phyloP scores from a whole-genome alignment of 2,888 invertebrate species.

The Ferdinandea cuprea region DNA sequence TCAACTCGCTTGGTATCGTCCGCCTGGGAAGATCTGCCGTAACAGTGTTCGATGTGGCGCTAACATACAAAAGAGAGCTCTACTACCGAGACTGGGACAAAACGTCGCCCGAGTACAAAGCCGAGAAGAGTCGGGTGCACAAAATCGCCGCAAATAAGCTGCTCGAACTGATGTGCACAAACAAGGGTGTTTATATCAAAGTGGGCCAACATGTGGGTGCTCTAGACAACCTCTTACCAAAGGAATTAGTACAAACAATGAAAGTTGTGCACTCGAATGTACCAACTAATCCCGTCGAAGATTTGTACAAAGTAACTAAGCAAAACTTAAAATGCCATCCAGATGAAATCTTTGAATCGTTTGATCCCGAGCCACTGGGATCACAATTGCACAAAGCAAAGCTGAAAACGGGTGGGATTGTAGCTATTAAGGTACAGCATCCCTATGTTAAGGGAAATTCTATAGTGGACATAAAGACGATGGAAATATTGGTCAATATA shows the following conservation, averaged over 20 bases:
- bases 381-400: conserved; percentile 95
- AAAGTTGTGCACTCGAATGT: conserved; percentile 96
- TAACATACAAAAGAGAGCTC: conserved; percentile 90
- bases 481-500: conserved; percentile 93
- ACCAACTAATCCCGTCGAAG: conserved; percentile 92
- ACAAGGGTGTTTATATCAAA: conserved; percentile 98
- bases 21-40: conserved; percentile 93
- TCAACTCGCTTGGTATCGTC: conserved; percentile 92
- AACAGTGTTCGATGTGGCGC: conserved; percentile 91
- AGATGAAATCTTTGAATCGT: conserved; percentile 90
- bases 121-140: conserved; percentile 90
- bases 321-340: conserved; percentile 94
- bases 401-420: conserved; percentile 89
- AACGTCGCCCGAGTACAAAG: conserved; percentile 87
- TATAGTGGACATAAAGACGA: conserved; percentile 95
- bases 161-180: conserved; percentile 92
- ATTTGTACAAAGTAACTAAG: conserved; percentile 91
- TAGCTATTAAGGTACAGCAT: conserved; percentile 99
- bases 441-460: conserved; percentile 94
- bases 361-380: conserved; percentile 94
- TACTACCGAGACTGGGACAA: conserved; percentile 88
- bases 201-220: conserved; percentile 98
- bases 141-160: conserved; percentile 92
- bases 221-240: conserved; percentile 95
- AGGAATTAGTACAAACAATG: conserved; percentile 96